These are phyloP conservation scores for Salvelinus namaycush DNA, from an alignment of 2,113 vertebrate genomes.

Conservation along the genomic window DNA sequence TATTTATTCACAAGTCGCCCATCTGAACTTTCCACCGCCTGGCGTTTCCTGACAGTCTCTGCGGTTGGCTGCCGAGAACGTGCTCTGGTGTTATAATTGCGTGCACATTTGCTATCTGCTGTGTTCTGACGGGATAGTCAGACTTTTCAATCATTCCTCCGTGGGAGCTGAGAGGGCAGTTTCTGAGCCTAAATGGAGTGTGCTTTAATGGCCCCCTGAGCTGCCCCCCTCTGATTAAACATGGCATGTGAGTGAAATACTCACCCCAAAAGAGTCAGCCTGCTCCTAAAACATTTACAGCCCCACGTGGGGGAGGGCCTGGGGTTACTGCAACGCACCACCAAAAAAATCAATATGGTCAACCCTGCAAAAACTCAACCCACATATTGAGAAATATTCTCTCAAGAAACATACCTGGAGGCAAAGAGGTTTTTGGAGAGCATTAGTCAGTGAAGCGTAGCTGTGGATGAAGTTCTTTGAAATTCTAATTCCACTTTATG, in stretches of 20 bases:
- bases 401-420: slow-evolving; percentile 8
- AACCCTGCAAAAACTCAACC: slow-evolving; percentile 6
- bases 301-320: neutral
- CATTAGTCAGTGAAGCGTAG: neutral
- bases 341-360: slow-evolving; percentile 19
- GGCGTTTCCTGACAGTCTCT: neutral
- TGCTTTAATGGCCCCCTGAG: slow-evolving; percentile 10
- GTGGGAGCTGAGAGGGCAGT: neutral
- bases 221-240: slow-evolving; percentile 11
- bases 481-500: neutral
- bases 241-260: slow-evolving; percentile 20
- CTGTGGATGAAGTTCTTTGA: neutral
- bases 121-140: slow-evolving; percentile 21
- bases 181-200: slow-evolving; percentile 13
- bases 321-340: neutral
- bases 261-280: slow-evolving; percentile 14
- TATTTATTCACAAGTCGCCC: slow-evolving; percentile 30
- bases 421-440: neutral
- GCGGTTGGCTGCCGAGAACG: neutral
- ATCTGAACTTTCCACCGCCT: neutral
- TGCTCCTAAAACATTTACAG: slow-evolving; percentile 24
- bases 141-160: slow-evolving; percentile 44
- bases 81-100: slow-evolving; percentile 9
- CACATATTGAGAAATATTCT: neutral
- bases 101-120: slow-evolving; percentile 22